Evolutionary conservation across 2,113 vertebrate species (phyloP).

Genomic region (Lepidothrix coronata): DNA sequence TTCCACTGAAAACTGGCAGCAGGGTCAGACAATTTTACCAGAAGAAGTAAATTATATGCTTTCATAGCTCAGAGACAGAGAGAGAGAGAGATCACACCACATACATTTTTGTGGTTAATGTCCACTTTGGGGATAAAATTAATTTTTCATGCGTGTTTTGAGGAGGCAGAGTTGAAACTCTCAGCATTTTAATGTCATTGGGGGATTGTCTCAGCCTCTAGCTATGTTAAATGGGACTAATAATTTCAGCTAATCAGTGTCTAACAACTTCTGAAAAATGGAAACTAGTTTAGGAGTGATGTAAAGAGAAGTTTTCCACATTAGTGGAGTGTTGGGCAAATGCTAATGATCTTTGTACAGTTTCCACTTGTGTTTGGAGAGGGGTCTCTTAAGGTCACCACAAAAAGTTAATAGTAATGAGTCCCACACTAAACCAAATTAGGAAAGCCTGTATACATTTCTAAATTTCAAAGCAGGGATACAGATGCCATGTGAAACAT

Average conservation of each 20-base stretch:
- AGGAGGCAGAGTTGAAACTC: slow-evolving; percentile 26
- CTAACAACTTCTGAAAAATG: slow-evolving; percentile 59
- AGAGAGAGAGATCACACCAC: neutral
- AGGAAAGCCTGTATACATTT: neutral
- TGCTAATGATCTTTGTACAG: slow-evolving; percentile 38
- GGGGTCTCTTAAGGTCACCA: slow-evolving; percentile 38
- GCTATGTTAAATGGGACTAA: slow-evolving; percentile 49
- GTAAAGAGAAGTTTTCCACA: slow-evolving; percentile 58
- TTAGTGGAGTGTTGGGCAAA: slow-evolving; percentile 38
- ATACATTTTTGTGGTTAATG: slow-evolving; percentile 44
- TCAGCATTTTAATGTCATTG: slow-evolving; percentile 17
- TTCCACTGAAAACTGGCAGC: slow-evolving; percentile 5
- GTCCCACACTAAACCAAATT: neutral
- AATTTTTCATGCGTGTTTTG: slow-evolving; percentile 50
- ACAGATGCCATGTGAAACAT: neutral
- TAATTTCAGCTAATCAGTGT: slow-evolving; percentile 55
- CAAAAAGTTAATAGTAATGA: neutral
- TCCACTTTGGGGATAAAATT: slow-evolving; percentile 53
- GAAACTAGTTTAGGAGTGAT: slow-evolving; percentile 55
- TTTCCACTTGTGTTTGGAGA: slow-evolving; percentile 56
- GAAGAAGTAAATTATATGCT: slow-evolving; percentile 31
- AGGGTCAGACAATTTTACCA: neutral
- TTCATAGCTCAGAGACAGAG: neutral
- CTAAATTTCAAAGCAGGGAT: neutral
- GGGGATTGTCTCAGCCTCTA: slow-evolving; percentile 55